Evolutionary conservation across 1,140 invertebrate species (phyloP).

Genomic region (Idris sp.): DNA sequence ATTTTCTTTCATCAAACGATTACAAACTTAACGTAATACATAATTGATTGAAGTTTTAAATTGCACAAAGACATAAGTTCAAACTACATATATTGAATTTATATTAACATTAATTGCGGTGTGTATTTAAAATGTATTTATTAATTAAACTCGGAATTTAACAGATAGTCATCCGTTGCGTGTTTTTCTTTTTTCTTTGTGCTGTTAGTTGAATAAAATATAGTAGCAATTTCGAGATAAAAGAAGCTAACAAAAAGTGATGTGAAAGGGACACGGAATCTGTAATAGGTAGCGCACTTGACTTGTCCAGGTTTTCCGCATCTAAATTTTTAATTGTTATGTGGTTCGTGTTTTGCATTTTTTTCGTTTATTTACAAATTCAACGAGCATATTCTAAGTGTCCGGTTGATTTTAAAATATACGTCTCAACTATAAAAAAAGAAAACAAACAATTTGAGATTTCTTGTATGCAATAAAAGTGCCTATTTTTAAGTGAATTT

Average conservation of each 20-base stretch:
- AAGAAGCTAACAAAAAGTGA: conserved; percentile 32
- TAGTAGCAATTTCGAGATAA: conserved; percentile 24
- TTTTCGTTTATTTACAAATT: conserved; percentile 19
- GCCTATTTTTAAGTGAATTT: no score
- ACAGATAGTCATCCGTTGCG: no score
- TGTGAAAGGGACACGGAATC: conserved; percentile 29
- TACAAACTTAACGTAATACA: no score
- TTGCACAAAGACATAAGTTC: no score
- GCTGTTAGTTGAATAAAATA: conserved; percentile 25
- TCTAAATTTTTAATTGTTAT: conserved; percentile 57
- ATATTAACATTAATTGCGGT: no score
- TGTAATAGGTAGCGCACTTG: conserved; percentile 24
- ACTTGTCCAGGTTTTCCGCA: conserved; percentile 40
- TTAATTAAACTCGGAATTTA: no score
- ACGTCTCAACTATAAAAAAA: conserved; percentile 26
- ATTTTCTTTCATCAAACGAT: no score
- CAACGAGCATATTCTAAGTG: conserved; percentile 23
- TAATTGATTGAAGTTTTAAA: no score
- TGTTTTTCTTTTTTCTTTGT: neutral
- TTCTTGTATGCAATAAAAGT: conserved; percentile 22
- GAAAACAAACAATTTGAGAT: conserved; percentile 23
- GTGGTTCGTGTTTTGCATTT: conserved; percentile 51
- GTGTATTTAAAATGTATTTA: no score
- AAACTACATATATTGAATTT: no score
- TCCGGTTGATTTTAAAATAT: conserved; percentile 14